A percentile compares a stretch with the other conserved stretches of the same genome.
phyloP scores from a whole-genome alignment of 1,140 invertebrate species.

The Theocolax elegans region DNA sequence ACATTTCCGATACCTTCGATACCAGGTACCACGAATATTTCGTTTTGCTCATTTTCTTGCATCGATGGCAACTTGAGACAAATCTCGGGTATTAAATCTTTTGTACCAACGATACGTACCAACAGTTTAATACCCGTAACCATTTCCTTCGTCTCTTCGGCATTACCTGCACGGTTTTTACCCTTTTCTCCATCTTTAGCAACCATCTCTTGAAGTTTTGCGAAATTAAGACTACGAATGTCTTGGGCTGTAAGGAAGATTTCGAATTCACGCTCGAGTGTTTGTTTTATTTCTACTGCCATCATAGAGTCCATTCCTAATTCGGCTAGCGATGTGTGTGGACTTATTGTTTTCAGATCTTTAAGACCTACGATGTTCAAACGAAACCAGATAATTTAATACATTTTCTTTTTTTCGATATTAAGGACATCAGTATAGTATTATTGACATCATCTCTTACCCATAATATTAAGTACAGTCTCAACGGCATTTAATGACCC shows the following conservation, averaged over 20 bases:
- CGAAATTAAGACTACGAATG: constrained; percentile 72
- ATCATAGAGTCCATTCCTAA: constrained; percentile 86
- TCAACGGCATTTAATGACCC: constrained; percentile 61
- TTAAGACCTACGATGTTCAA: constrained; percentile 59
- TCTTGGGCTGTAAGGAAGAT: constrained; percentile 77
- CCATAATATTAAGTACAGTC: constrained; percentile 66
- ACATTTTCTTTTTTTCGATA: not conserved
- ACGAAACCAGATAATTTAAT: too few species aligned
- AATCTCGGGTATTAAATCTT: constrained; percentile 46
- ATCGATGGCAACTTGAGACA: constrained; percentile 56
- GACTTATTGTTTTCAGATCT: constrained; percentile 70
- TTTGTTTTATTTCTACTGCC: constrained; percentile 84
- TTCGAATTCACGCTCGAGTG: constrained; percentile 79
- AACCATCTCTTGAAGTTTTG: constrained; percentile 68
- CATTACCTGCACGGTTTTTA: constrained; percentile 39
- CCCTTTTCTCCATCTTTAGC: constrained; percentile 45
- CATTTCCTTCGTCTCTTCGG: not conserved
- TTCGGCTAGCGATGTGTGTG: constrained; percentile 76
- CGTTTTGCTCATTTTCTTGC: constrained; percentile 47
- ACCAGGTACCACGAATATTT: constrained; percentile 76
- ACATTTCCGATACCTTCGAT: constrained; percentile 72
- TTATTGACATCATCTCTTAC: constrained; percentile 45
- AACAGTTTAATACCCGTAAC: constrained; percentile 57
- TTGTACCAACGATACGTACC: constrained; percentile 51
- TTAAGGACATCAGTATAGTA: too few species aligned